Percentiles rank a stretch among this genome's conserved stretches.
phyloP scores from a whole-genome alignment of 2,797 vertebrate species.

The Ispidina picta region DNA sequence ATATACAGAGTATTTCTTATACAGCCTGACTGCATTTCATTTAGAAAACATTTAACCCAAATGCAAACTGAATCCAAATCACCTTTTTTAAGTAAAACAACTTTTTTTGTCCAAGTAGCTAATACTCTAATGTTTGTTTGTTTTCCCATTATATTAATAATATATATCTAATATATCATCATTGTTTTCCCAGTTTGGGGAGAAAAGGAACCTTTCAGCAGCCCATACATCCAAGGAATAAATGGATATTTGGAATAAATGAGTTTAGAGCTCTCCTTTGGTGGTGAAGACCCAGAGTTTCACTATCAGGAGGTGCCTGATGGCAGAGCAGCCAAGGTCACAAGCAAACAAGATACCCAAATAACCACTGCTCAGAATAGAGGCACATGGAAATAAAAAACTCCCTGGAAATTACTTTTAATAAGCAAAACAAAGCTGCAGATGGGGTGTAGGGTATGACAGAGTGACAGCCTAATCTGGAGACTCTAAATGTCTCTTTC shows the following conservation, averaged over 20 bases:
- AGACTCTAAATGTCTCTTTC: background rate
- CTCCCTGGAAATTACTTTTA: constrained; percentile 29
- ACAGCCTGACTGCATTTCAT: background rate
- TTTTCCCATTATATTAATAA: background rate
- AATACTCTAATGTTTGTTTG: background rate
- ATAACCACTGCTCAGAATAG: background rate
- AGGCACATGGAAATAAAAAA: background rate
- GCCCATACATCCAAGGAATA: background rate
- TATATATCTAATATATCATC: too few relatives aligned
- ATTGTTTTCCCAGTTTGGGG: background rate
- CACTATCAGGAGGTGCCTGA: background rate
- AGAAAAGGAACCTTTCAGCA: background rate
- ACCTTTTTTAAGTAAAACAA: background rate
- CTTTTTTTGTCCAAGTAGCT: background rate
- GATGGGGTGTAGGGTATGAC: background rate
- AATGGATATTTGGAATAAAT: background rate
- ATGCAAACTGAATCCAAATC: background rate
- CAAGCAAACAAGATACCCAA: background rate
- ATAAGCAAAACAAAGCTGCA: background rate
- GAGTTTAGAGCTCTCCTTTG: background rate
- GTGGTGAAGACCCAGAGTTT: background rate
- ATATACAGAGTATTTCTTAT: background rate
- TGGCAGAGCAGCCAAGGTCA: background rate
- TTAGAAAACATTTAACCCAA: background rate
- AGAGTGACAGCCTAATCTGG: background rate